Evolutionary conservation across 37 sponge, comb jelly and placozoan species (phyloP), one percentile per base, ranked within the genome.

Genomic region (Oopsacas minuta): DNA sequence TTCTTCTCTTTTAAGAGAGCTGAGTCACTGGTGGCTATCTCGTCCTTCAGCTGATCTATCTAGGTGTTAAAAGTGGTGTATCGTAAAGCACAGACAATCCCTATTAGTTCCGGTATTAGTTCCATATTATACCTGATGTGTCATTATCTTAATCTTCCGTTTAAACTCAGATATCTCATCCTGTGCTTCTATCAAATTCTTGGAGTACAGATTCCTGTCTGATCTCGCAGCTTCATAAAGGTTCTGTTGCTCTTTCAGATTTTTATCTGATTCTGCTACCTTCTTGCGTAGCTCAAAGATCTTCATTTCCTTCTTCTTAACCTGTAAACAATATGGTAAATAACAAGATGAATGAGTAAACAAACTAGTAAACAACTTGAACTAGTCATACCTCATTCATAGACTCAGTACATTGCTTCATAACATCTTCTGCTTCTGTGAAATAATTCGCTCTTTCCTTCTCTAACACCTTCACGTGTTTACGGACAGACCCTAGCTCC

Each of bases 131-230:
- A 61, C 75, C 86, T 95, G 99, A 82, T 95, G 99, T 7, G 92
- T 91, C 93, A 94, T 92, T 35, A 95, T 99, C 88, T 95, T 95
- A 34, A 99, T 83, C 85, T 94, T 93, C 1, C 94, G 87, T 83
- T 95, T 95, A 91, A 99, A 90, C 82, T 99, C 99, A 0, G 92
- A 89, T 82, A 99, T 95, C 90, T 99, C 99, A 83, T 99, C 99
- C 36, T 98, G 88, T 35, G 96, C 88, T 61, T 99, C 99, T 38
- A 95, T 93, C 52, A 99, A 83, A 83, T 93, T 94, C 94, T 99
- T 99, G 89, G 96, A 95, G 87, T 93, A 95, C 86, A 95, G 84
- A 87, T 99, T 99, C 22, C 99, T 82, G 83, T 99, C 99, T 81
- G 91, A 88, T 83, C 99, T 90, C 42, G 94, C 99, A 5, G 99